Percentiles rank a stretch among this genome's conserved stretches.
Conservation (phyloP, 2,888 invertebrate genomes). For the Pollenia labialis region DNA sequence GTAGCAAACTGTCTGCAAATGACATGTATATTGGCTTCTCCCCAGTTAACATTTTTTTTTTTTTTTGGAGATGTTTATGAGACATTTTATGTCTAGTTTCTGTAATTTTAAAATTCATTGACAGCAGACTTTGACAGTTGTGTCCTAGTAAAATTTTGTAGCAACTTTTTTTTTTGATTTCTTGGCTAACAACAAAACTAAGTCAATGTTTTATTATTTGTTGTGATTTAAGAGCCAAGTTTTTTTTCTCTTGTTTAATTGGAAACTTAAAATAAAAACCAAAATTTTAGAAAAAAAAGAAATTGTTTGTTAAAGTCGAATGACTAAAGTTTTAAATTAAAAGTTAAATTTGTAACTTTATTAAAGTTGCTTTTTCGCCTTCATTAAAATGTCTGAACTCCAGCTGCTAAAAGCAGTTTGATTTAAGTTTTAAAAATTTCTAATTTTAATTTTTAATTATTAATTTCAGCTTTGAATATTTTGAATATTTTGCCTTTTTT, state of each 20-base stretch:
- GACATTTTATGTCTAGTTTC: slow-evolving; percentile 41
- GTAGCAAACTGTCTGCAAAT: slow-evolving; percentile 14
- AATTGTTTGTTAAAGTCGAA: background rate
- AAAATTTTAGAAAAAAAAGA: slow-evolving; percentile 6
- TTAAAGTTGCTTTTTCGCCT: too few species aligned
- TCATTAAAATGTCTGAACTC: too few species aligned
- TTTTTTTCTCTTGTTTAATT: background rate
- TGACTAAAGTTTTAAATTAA: too few species aligned
- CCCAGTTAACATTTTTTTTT: slow-evolving; percentile 7
- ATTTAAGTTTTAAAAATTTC: background rate
- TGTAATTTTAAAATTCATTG: slow-evolving; percentile 18
- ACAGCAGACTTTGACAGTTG: background rate
- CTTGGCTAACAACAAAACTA: slow-evolving; percentile 56
- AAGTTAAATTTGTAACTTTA: too few species aligned
- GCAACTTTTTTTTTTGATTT: slow-evolving; percentile 1
- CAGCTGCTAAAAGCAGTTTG: too few species aligned
- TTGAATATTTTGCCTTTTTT: background rate
- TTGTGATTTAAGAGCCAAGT: slow-evolving; percentile 23
- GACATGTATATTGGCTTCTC: slow-evolving; percentile 25
- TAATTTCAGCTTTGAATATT: background rate
- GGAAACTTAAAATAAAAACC: background rate
- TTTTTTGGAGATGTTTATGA: background rate
- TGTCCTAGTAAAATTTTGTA: slow-evolving; percentile 5
- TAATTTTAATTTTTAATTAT: background rate
- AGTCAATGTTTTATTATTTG: slow-evolving; percentile 55